These are phyloP conservation scores for Eretmocerus hayati DNA, from an alignment of 2,888 invertebrate genomes.

Conservation along the genomic window DNA sequence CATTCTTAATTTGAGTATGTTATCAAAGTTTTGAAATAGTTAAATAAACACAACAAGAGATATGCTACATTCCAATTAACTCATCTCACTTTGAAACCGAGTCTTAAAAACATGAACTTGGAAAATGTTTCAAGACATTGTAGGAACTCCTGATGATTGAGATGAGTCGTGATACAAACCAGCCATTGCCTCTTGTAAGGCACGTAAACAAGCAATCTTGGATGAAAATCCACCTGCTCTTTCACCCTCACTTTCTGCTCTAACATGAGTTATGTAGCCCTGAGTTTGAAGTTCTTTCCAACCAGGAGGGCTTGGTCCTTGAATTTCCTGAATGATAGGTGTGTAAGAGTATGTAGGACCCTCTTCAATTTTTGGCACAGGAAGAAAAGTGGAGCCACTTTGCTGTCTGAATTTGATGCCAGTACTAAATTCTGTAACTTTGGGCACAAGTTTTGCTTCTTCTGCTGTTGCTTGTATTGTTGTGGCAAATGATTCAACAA, in stretches of 20 bases:
- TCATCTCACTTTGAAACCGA: no score
- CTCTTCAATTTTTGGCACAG: conserved; percentile 68
- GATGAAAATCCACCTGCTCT: conserved; percentile 84
- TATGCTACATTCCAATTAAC: no score
- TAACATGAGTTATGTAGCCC: conserved; percentile 70
- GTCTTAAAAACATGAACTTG: no score
- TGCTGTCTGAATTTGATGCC: conserved; percentile 76
- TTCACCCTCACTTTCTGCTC: conserved; percentile 66
- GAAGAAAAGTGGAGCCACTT: conserved; percentile 56
- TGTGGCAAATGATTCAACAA: conserved; percentile 73
- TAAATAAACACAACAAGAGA: no score
- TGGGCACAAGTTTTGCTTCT: conserved; percentile 51
- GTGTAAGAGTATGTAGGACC: conserved; percentile 69
- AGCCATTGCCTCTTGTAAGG: conserved; percentile 80
- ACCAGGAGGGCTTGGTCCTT: conserved; percentile 69
- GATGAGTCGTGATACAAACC: conserved; percentile 57
- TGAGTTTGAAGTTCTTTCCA: conserved; percentile 56
- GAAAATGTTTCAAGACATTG: neutral
- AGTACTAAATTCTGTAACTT: conserved; percentile 72
- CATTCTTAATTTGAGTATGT: neutral
- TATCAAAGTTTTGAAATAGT: neutral
- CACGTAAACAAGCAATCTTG: conserved; percentile 74
- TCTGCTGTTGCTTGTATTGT: conserved; percentile 62
- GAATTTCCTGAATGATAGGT: conserved; percentile 45
- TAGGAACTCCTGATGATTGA: neutral